Base-by-base conservation (phyloP, 2,113 vertebrate genomes). In the Picathartes gymnocephalus region DNA sequence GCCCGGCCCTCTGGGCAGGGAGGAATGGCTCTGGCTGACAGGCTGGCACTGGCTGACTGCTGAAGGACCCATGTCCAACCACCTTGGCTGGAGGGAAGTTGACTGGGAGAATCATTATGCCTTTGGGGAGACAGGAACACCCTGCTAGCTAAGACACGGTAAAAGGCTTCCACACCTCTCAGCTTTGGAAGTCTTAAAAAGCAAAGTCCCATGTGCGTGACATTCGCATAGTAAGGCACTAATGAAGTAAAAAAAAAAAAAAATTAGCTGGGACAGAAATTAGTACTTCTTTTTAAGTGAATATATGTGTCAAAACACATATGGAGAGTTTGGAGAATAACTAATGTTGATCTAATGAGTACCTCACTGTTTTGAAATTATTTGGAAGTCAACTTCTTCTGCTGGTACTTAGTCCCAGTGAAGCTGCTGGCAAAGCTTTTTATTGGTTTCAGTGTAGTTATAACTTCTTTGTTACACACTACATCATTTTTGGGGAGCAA, bases 91-190 rank as follows among this genome's bases (percentile, higher is more conserved):
- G 79, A 86, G 57, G 70, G 50, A 57, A 91, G 40, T 57, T 85
- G 69, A 62, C 78, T 89, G 73, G 66, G 62, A 91, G 80, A 93
- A 72, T 95, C 87, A 94, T 90, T 57, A 68, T 54, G 61, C 84
- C 89, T 88, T 96, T 90, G 86, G 85, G 57, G 48, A 92, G 81
- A 73, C 56, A 61, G 57, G 68, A 91, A 66, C 9, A 65, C 88
- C 54, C 70, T 84, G 73, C 45, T 76, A 85, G 80, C 8, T 28
- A 92, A 79, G 45, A 60, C 71, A 44, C 53, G 28, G 89, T 70
- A 42, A 97, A 96, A 94, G 70, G 47, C 82, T 95, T 96, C n/a
- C n/a, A 73, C 54, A 92, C 83, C 58, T 88, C 94, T 84, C 80
- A 93, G 68, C 68, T 95, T 91, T 66, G 71, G 56, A 89, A 86